Evolutionary conservation across 2,888 invertebrate species (phyloP), one percentile per base, ranked within the genome.

Genomic region (Nomada goodeniana): DNA sequence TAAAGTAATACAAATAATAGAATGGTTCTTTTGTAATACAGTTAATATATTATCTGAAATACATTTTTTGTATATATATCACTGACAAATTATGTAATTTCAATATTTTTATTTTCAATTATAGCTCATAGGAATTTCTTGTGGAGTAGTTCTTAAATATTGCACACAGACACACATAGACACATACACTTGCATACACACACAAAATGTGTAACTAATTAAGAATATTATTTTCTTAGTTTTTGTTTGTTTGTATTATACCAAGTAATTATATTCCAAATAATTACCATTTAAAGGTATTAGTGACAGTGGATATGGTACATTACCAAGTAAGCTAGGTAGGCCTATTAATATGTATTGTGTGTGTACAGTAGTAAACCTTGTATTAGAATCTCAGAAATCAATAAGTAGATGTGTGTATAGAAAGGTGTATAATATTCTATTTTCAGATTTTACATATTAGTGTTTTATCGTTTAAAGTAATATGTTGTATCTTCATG

Each of bases 291-390:
- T 78, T 86, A 72, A 79, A 80, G 83, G 76, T 82, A 64, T 80
- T 76, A 72, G 72, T 80, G 75, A 83, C 76, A 76, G 69, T 80
- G 83, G 78, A 81, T 81, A 69, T 84, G 71, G 64, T 68, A 77
- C 71, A 83, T 75, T 80, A 74, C 63, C 76, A 64, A 74, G 70
- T 83, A 84, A 81, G 47, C 64, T 88, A 80, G 74, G 76, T 79
- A 79, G 80, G 71, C 80, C 88, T 85, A 89, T 91, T 84, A 90
- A 89, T 90, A 91, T 90, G 80, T 83, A 89, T 89, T 72, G 75
- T 83, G 82, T 84, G 80, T 76, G 67, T 85, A 80, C 69, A 80
- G 69, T 85, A 87, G 87, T 75, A 86, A 84, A 78, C 76, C 67
- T 81, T 65, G 59, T 83, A 72, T 86, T 83, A 80, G 70, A 88